phyloP scores from a whole-genome alignment of 2,113 vertebrate species.

The Cynopterus brachyotis region DNA sequence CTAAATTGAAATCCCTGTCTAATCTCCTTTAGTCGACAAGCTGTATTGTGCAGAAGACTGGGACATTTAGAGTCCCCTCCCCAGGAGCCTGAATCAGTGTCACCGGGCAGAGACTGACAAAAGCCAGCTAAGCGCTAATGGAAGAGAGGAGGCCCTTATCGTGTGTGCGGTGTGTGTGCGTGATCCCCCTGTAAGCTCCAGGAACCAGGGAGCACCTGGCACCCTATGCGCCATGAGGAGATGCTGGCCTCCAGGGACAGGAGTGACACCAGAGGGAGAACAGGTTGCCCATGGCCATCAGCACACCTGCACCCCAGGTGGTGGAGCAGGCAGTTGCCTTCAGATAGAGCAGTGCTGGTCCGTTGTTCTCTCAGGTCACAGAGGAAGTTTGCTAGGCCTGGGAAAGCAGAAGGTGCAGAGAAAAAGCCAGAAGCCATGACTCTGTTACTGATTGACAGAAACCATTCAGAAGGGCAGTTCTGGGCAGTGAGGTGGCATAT shows the following conservation, averaged over 20 bases:
- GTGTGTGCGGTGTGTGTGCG: neutral
- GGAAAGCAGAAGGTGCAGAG: neutral
- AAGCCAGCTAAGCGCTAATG: neutral
- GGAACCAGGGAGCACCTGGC: neutral
- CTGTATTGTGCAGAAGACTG: neutral
- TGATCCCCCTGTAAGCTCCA: neutral
- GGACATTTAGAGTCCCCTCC: neutral
- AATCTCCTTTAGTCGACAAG: neutral
- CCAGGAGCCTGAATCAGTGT: neutral
- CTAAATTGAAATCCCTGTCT: neutral
- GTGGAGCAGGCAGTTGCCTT: neutral
- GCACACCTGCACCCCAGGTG: rapidly evolving
- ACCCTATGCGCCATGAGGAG: rapidly evolving
- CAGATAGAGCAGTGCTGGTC: neutral
- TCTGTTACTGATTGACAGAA: neutral
- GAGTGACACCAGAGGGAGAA: neutral
- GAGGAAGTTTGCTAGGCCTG: neutral
- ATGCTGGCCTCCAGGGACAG: neutral
- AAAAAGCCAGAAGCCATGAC: neutral
- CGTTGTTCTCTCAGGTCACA: neutral
- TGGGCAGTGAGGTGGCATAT: rapidly evolving
- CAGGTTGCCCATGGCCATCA: rapidly evolving
- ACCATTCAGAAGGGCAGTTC: neutral
- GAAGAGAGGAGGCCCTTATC: neutral
- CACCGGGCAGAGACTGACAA: neutral